Percentiles rank a stretch among this genome's conserved stretches.
phyloP scores from a whole-genome alignment of 2,797 vertebrate genomes.

The Sandelia bainsii region DNA sequence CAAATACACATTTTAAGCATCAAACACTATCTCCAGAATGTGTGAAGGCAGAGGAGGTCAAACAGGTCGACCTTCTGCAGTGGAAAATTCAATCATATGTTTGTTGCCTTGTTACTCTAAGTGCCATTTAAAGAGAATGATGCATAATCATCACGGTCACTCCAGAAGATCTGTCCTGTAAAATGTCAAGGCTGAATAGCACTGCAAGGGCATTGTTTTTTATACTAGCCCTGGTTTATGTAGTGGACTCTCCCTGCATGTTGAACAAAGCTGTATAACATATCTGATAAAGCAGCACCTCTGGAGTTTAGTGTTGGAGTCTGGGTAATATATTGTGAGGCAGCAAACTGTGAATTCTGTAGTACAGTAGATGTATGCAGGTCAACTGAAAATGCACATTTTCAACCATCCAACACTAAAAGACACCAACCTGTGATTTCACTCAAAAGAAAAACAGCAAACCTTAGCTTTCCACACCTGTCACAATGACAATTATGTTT shows the following conservation, averaged over 20 bases:
- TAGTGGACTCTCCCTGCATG: conserved; percentile 9
- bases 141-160: conserved; percentile 35
- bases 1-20: background rate
- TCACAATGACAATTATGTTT: too few relatives aligned
- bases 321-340: background rate
- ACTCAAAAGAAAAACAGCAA: background rate
- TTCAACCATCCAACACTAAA: background rate
- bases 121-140: background rate
- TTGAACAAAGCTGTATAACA: conserved; percentile 24
- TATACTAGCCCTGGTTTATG: conserved; percentile 27
- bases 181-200: conserved; percentile 50
- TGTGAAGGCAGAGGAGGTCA: background rate
- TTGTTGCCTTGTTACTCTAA: conserved; percentile 3
- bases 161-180: conserved; percentile 44
- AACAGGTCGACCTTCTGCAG: background rate
- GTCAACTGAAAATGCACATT: background rate
- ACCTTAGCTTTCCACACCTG: too few relatives aligned
- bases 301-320: background rate
- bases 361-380: background rate
- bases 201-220: conserved; percentile 30
- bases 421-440: background rate
- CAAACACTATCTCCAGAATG: background rate
- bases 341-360: conserved; percentile 13
- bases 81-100: conserved; percentile 18
- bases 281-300: conserved; percentile 23